Percentiles rank a stretch among this genome's conserved stretches.
These are phyloP conservation scores for Hyposoter didymator DNA, from an alignment of 2,888 invertebrate genomes.

Conservation along the genomic window DNA sequence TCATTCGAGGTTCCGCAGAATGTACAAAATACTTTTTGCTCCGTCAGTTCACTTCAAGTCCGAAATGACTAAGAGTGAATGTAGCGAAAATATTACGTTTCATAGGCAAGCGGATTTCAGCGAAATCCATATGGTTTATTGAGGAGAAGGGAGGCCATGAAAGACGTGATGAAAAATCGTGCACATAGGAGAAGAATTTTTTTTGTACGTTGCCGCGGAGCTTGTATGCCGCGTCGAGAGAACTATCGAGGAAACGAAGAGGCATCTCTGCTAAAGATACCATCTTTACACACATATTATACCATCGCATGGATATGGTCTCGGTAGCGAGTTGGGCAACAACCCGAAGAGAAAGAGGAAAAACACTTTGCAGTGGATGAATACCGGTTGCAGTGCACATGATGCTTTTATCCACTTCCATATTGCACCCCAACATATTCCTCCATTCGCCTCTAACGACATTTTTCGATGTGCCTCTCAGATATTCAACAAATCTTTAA, in stretches of 20 bases:
- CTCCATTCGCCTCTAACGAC: background rate
- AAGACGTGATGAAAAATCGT: background rate
- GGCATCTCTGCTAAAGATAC: conserved; percentile 10
- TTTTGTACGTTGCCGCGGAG: conserved; percentile 18
- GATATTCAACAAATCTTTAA: conserved; percentile 37
- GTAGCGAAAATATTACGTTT: no score
- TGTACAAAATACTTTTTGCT: no score
- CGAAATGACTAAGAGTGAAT: no score
- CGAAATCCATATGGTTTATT: background rate
- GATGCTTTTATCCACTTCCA: conserved; percentile 31
- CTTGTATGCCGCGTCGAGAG: conserved; percentile 45
- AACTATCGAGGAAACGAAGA: conserved; percentile 56
- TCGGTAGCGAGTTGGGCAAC: conserved; percentile 3
- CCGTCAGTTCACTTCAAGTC: no score
- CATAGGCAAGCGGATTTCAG: no score
- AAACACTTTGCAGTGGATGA: conserved; percentile 49
- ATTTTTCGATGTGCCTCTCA: conserved; percentile 14
- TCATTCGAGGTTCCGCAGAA: no score
- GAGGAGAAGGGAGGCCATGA: background rate
- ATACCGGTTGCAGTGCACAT: conserved; percentile 24
- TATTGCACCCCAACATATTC: conserved; percentile 7
- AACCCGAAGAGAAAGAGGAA: conserved; percentile 9
- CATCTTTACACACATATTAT: background rate
- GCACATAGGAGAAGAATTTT: conserved; percentile 38
- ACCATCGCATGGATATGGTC: background rate